Base-by-base conservation (phyloP, 2,797 vertebrate genomes). In the Hydrocynus forskahlii region DNA sequence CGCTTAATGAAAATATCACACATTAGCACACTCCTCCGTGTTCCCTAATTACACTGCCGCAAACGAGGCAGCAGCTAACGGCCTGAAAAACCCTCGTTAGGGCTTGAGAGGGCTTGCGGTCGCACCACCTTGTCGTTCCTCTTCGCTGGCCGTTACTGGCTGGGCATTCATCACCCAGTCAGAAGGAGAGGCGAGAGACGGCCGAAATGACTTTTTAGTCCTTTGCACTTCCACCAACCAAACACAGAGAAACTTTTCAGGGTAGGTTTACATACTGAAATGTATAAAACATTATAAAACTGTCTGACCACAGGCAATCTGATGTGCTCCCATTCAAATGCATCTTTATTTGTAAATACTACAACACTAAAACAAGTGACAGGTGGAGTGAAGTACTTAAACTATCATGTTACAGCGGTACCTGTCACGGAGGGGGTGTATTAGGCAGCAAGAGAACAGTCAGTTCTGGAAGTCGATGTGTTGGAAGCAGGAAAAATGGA, bases 1-100 rank as follows among this genome's bases (percentile, higher is more conserved):
- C 19, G 14, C 29, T 19, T 68, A 84, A 84, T 76, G 64, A 50
- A 75, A 72, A 74, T 54, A 80, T 72, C 23, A 45, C 82, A 72
- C 35, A 63, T 64, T 60, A 52, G 38, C 29, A 40, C 14, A 83
- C 73, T 21, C 21, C 79, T 57, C 63, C 4, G n/a, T 62, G 74
- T 62, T 60, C 55, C 52, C 40, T 78, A 78, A 75, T 81, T 74
- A 78, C 45, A 81, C 73, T 52, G 40, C 48, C 21, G 21, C 55
- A 63, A 75, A 76, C 68, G 38, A 76, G 62, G 10, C 67, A 60
- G 14, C 78, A n/a, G 8, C 40, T 68, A 40, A 73, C 40, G 16
- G 77, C 29, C 23, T 67, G 16, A 78, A 77, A 68, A 68, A 62
- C 19, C 66, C n/a, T 12, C 25, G 66, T 73, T 80, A 76, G 17